Evolutionary conservation across 2,113 vertebrate species (phyloP).

Genomic region (Amphilophus citrinellus): DNA sequence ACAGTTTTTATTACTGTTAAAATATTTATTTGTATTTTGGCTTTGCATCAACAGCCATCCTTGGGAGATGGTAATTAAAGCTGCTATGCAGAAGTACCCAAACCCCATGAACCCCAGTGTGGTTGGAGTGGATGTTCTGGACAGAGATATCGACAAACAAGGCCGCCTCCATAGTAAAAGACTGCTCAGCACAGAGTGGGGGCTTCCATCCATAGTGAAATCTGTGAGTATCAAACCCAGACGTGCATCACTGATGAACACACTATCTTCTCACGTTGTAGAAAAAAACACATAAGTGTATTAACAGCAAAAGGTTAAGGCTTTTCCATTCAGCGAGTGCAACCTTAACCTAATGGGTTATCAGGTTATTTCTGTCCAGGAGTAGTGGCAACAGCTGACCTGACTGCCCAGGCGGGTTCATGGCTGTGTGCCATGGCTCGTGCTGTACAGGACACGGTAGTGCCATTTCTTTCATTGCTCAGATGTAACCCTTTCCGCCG

Average conservation of each 20-base stretch:
- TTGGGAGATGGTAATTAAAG: conserved; percentile 96
- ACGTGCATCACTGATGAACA: background rate
- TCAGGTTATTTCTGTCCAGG: conserved; percentile 37
- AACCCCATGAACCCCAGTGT: conserved; percentile 98
- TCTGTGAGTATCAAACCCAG: conserved; percentile 81
- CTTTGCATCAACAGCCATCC: conserved; percentile 86
- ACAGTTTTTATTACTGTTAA: background rate
- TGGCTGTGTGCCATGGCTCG: conserved; percentile 51
- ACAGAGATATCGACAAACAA: conserved; percentile 84
- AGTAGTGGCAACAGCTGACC: conserved; percentile 11
- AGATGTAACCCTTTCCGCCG: conserved; percentile 34
- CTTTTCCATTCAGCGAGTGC: conserved; percentile 13
- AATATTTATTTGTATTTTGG: background rate
- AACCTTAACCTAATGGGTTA: conserved; percentile 36
- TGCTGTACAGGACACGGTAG: conserved; percentile 53
- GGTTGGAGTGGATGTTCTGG: conserved; percentile 94
- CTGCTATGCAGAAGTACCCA: conserved; percentile 98
- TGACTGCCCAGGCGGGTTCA: conserved; percentile 12
- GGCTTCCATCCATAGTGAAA: conserved; percentile 95
- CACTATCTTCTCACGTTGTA: background rate
- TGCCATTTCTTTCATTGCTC: conserved; percentile 60
- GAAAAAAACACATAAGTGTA: background rate
- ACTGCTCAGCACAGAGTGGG: conserved; percentile 97
- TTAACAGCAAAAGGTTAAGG: background rate
- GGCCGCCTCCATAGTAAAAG: conserved; percentile 93